Evolutionary conservation across 2,888 invertebrate species (phyloP), one percentile per base, ranked within the genome.

Genomic region (Idaea dimidiata): DNA sequence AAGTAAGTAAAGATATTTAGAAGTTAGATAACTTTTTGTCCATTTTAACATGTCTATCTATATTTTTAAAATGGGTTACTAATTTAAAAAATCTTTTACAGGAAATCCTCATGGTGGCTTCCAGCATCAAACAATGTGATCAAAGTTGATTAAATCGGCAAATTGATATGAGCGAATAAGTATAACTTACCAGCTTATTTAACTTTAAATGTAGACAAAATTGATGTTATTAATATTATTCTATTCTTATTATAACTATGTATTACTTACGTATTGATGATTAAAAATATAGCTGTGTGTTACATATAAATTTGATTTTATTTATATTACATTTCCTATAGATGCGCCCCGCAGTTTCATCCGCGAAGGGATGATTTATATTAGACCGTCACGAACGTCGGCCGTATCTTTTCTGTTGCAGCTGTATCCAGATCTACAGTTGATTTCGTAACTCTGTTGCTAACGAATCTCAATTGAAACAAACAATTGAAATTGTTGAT

Each of bases 131-230:
- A 76, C 63, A 73, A 74, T 65, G 76, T 77, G 16, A 73, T 87
- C 63, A 88, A 88, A 73, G 76, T 83, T 72, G 83, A 88, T 64
- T 89, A 82, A n/a, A 81, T 72, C 56, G 62, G 58, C 17, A 62
- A 60, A 31, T 55, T 8, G 16, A 10, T 32, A 59, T 10, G 56
- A 56, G 16, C 16, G 17, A 53, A 55, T n/a, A 55, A 55, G 4
- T 56, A 17, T 56, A 10, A 56, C 14, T 14, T 65, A 56, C 31
- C 24, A 5, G 24, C 33, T 58, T 62, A 63, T 32, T 66, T 53
- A 63, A 62, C 66, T 65, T 67, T 59, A 61, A 59, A 67, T 71
- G 62, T 74, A 75, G 67, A 64, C 59, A 74, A 72, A 75, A 72
- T 75, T 66, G 64, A 76, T 81, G 70, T 75, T 72, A 68, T 67